phyloP scores from a whole-genome alignment of 2,113 vertebrate genomes.

The Channa argus region DNA sequence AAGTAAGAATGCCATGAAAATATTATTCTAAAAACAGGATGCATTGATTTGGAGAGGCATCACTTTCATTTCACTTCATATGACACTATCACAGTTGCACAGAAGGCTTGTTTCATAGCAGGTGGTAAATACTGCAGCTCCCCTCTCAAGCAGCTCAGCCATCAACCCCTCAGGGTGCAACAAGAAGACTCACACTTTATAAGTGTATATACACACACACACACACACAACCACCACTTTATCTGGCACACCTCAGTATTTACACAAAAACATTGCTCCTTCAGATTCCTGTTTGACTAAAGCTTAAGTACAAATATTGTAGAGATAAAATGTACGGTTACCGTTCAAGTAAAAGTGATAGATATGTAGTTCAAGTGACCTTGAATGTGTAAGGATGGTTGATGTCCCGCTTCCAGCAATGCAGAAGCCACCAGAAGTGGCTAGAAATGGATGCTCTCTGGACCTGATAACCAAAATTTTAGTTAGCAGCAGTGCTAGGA shows the following conservation, averaged over 20 bases:
- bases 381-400: slow-evolving; percentile 19
- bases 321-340: slow-evolving; percentile 36
- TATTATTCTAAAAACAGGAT: slow-evolving; percentile 63
- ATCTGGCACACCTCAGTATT: slow-evolving; percentile 52
- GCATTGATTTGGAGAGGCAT: slow-evolving; percentile 49
- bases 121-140: slow-evolving; percentile 76
- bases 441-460: slow-evolving; percentile 5
- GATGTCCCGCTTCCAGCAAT: slow-evolving; percentile 13
- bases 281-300: slow-evolving; percentile 36
- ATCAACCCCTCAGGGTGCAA: slow-evolving; percentile 67
- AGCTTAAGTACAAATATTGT: slow-evolving; percentile 42
- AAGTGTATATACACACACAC: slow-evolving; percentile 37
- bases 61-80: slow-evolving; percentile 59
- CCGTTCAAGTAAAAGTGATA: slow-evolving; percentile 36
- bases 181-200: slow-evolving; percentile 50
- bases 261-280: slow-evolving; percentile 42
- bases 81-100: slow-evolving; percentile 71
- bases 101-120: slow-evolving; percentile 76
- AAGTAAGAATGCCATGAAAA: slow-evolving; percentile 54
- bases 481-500: neutral
- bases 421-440: slow-evolving; percentile 8
- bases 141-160: slow-evolving; percentile 66
- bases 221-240: slow-evolving; percentile 32
- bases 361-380: slow-evolving; percentile 38
- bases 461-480: neutral